Evolutionary conservation across 2,888 invertebrate species (phyloP), one percentile per base, ranked within the genome.

Genomic region (Epirrhoe alternata): DNA sequence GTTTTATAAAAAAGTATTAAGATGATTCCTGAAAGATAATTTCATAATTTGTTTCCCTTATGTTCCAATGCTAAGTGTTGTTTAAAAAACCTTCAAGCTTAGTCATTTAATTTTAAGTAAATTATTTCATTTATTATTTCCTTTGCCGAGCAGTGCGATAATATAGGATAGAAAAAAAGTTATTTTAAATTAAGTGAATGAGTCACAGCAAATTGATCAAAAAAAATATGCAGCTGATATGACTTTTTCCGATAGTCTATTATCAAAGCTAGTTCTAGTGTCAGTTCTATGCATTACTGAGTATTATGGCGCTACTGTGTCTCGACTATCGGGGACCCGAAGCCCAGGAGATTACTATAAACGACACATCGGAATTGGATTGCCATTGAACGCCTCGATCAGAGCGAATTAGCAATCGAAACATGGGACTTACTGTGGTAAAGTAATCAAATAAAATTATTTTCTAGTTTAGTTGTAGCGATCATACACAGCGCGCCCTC

Each of bases 341-440:
- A 68, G 79, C 77, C 77, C 76, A 56, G 68, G 76, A 76, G 76
- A 78, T 79, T 79, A 80, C 79, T 76, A 72, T 73, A 75, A 78
- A 76, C 77, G 77, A 77, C 76, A 74, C 74, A 69, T 69, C 63
- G 75, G 72, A 77, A 79, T 76, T 78, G 76, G 70, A 78, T 78
- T 79, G 75, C 68, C 69, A 75, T 74, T 77, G 74, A 73, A 68
- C 76, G 62, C 49, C 74, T 58, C 61, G 66, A 70, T 71, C 61
- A 65, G 70, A 68, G 65, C 71, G 69, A 70, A 69, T 73, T 73
- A 70, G 63, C 65, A 62, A 62, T 60, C 60, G 68, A 69, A 70
- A 70, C 71, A 71, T 69, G 61, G 62, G 47, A 59, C 33, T 58
- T 45, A 63, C 33, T 49, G 45, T 31, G 38, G 53, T 45, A 7